These are phyloP conservation scores for Laticauda laticaudata DNA, from an alignment of 2,113 vertebrate species.

Conservation along the genomic window DNA sequence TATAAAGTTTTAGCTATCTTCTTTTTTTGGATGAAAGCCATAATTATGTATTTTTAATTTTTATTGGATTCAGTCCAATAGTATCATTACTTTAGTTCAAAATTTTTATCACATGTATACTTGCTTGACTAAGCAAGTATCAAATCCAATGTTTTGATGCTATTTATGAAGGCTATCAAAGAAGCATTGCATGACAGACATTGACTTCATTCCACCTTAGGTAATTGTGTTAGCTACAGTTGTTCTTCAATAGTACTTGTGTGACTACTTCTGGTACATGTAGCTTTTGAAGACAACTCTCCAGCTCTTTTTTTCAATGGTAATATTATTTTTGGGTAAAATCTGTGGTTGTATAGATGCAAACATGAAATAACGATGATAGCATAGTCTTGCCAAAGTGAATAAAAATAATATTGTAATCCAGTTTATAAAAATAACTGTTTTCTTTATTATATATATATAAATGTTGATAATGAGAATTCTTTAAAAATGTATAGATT, in stretches of 20 bases:
- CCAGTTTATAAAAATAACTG: neutral
- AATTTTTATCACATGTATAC: neutral
- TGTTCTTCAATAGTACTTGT: neutral
- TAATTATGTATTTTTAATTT: neutral
- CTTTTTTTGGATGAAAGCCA: neutral
- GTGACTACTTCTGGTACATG: neutral
- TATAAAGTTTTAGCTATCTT: neutral
- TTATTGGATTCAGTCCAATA: neutral
- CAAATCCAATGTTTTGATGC: neutral
- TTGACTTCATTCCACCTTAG: neutral
- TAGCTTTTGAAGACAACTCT: neutral
- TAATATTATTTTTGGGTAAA: neutral
- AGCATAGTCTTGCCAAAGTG: neutral
- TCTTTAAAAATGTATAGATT: neutral
- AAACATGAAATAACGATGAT: neutral
- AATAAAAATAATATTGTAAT: neutral
- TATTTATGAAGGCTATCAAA: neutral
- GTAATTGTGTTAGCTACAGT: neutral
- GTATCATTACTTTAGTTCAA: neutral
- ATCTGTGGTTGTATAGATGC: neutral
- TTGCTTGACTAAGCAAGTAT: neutral
- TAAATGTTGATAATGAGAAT: neutral
- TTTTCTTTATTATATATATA: neutral
- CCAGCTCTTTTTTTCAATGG: neutral
- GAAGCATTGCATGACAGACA: neutral